Percentiles rank a stretch among this genome's conserved stretches.
Evolutionary conservation across 2,113 vertebrate genomes (phyloP).

Genomic region (Aptenodytes patagonicus): DNA sequence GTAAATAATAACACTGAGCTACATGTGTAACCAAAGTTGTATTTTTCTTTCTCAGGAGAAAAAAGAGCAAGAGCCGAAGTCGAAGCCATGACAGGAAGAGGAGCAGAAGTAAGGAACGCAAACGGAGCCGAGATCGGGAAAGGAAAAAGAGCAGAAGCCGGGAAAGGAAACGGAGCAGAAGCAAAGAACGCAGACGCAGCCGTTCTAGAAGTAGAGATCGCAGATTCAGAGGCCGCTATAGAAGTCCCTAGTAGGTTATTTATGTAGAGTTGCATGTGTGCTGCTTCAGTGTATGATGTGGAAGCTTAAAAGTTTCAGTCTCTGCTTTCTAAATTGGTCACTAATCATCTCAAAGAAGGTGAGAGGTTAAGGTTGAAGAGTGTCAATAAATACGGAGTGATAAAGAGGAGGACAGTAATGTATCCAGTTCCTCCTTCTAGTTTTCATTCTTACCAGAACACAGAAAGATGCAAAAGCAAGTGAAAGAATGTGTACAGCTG

Average conservation of each 20-base stretch:
- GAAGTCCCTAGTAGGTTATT: conserved; percentile 88
- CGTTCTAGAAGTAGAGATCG: conserved; percentile 87
- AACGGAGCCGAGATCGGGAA: conserved; percentile 84
- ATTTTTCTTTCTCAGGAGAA: conserved; percentile 79
- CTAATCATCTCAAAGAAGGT: background rate
- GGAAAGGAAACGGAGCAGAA: conserved; percentile 87
- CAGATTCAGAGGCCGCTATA: conserved; percentile 86
- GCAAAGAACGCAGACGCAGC: conserved; percentile 88
- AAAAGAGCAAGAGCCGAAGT: conserved; percentile 90
- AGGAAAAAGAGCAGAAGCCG: conserved; percentile 87
- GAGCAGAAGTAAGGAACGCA: conserved; percentile 88
- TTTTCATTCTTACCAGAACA: background rate
- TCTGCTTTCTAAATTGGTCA: background rate
- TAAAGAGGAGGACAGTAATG: background rate
- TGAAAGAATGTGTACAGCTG: background rate
- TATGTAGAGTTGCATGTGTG: background rate
- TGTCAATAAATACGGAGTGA: background rate
- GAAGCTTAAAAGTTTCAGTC: background rate
- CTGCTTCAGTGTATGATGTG: background rate
- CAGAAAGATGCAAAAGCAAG: background rate
- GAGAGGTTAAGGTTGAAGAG: background rate
- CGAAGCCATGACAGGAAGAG: conserved; percentile 88
- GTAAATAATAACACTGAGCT: background rate
- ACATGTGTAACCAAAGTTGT: background rate
- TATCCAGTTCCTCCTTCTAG: background rate